Base-by-base conservation (phyloP, 2,888 invertebrate species). In the Dasysyrphus albostriatus region DNA sequence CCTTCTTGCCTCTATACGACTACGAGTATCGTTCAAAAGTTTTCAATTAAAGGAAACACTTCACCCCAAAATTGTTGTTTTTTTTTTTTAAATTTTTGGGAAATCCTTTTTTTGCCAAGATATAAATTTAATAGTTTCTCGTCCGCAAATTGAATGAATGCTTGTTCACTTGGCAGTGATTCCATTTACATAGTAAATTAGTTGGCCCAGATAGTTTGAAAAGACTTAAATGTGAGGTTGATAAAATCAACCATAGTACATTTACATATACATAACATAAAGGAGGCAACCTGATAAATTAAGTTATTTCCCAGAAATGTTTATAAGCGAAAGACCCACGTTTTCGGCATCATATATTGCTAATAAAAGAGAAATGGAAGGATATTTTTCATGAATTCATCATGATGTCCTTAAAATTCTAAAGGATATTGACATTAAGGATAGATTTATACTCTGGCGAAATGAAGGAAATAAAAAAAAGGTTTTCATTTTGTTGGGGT, bases 101-200 rank as follows among this genome's bases (percentile, higher is more conserved):
- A 16, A 19, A 10, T 49, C 3, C 10, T 37, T 37, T 37, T 54
- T n/a, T 54, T n/a, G 12, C 67, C 16, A 49, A 44, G 44, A 47
- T 34, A 67, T 42, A 80, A 58, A 69, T 59, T 79, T 65, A 14
- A 59, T 39, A 74, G 34, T 51, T 59, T 44, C 56, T 56, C 59
- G 69, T 69, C 63, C 37, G 65, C 76, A 84, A 84, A 84, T 80
- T 84, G 80, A 84, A 75, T 80, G 75, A 80, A 69, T 76, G 90
- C 90, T 89, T 90, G 90, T 89, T 90, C 90, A 90, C 90, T 91
- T 91, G 91, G 90, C 90, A 91, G 90, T 90, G 91, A 90, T 90
- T 90, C 90, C 91, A 90, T 90, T 90, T 90, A 91, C 90, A 90
- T 90, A 91, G 90, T 89, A 90, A 90, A 90, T 90, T 91, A 91